Base-by-base conservation (phyloP, 2,888 invertebrate genomes). In the Fragum sueziense region DNA sequence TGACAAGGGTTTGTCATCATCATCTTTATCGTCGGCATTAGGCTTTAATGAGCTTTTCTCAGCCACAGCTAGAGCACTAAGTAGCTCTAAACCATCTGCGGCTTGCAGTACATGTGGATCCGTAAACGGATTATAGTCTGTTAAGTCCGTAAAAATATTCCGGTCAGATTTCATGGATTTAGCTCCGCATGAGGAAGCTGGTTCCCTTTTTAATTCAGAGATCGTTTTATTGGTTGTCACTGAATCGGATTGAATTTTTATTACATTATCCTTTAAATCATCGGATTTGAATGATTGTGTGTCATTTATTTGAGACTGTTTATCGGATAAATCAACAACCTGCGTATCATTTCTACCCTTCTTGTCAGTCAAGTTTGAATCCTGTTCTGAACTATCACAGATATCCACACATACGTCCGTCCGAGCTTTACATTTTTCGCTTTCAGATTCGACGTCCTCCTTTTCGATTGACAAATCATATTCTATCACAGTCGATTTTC, bases 21-120 rank as follows among this genome's bases (percentile, higher is more conserved):
- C 17, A 41, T 34, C n/a, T 17, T 29, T 41, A 14, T 33, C 31
- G 29, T 65, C 25, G 9, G 33, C n/a, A 17, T 54, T 65, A 29
- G 70, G 72, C 41, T 65, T 34, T 70, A 88, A 83, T 25, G 89
- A 83, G 61, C 89, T 82, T 73, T 90, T 89, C 82, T 91, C 91
- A 0, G 91, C 91, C 80, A 90, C 91, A 1, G 91, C 91, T 7
- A 91, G 82, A 9, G 91, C 87, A 82, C 91, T 91, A 11, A 91
- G 82, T 33, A 91, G 87, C 79, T 90, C 91, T 37, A 91, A 82
- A 11, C 91, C 91, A 76, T 90, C 90, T 27, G 88, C 89, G 20
- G 90, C 90, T 74, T 89, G 87, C 7, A 91, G 82, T 62, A 90
- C 86, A 69, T 89, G 88, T 6, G 90, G 90, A 83, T 91, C 91